These are phyloP conservation scores for Hydractinia symbiolongicarpus DNA, from an alignment of 30 jellyfish, hydroid and myxozoan species.

Conservation along the genomic window DNA sequence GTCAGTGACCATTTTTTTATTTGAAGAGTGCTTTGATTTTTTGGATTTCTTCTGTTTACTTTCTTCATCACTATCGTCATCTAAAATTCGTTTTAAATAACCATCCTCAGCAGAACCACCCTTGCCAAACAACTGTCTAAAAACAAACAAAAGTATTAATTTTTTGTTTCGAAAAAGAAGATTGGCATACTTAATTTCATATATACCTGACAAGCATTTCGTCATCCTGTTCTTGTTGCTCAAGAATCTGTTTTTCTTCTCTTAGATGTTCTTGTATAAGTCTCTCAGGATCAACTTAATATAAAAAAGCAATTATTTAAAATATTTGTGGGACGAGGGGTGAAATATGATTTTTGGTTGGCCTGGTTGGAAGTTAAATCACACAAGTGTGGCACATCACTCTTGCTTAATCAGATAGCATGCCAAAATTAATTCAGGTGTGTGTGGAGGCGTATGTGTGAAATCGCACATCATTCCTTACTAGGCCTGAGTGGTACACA, in stretches of 20 bases:
- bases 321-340: neutral
- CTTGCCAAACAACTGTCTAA: constrained; percentile 50
- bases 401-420: too few species aligned
- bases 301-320: constrained; percentile 2
- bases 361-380: too few species aligned
- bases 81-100: constrained; percentile 59
- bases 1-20: neutral
- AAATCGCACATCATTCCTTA: too few species aligned
- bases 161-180: constrained; percentile 14
- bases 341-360: too few species aligned
- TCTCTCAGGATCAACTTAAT: constrained; percentile 83
- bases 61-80: constrained; percentile 33
- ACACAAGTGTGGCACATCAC: too few species aligned
- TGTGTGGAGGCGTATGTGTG: too few species aligned
- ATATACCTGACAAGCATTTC: constrained; percentile 74
- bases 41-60: neutral
- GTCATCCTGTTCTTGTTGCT: constrained; percentile 82
- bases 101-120: constrained; percentile 46
- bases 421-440: too few species aligned
- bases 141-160: neutral
- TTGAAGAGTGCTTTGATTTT: neutral
- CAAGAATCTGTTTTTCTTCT: constrained; percentile 36
- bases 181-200: neutral
- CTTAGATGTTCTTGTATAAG: constrained; percentile 60
- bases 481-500: too few species aligned